Evolutionary conservation across 2,888 invertebrate species (phyloP), one percentile per base, ranked within the genome.

Genomic region (Hanleya hanleyi): DNA sequence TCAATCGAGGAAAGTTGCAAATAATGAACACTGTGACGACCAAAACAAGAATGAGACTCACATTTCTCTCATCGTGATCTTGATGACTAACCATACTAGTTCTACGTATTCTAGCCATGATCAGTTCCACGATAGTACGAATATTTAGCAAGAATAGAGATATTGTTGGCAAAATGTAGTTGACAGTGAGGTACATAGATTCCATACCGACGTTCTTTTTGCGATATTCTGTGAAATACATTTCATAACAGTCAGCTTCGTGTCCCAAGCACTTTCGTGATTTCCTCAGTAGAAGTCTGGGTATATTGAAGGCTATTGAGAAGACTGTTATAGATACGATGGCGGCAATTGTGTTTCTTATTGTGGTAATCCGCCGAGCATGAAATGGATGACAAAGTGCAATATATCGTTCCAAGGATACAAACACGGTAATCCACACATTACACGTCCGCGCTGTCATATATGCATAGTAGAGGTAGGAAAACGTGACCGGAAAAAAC

Each of bases 1-100:
- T 77, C 22, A 87, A 78, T 33, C 86, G 86, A 0, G 88, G 88
- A 4, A 86, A 86, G 75, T 88, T 88, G 76, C 89, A 89, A 38
- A 86, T 80, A 64, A 89, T 83, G 76, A 89, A 89, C n/a, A 87
- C 85, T 22, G 88, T 81, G 64, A 89, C 87, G 66, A 89, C 85
- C 22, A 88, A 77, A 22, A 89, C 83, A 26, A 89, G 78, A 57
- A 87, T 85, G 36, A 88, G 80, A 50, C 86, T 86, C 64, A 88
- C 82, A 69, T 86, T 86, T 4, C 86, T 83, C 75, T 88, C 88
- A 38, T 77, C 76, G 65, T 86, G 84, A n/a, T 82, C 82, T 57
- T 84, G 83, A n/a, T n/a, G n/a, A n/a, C n/a, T n/a, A 51, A 84
- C 82, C 67, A 84, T 85, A 26, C 82, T 77, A 22, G 85, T 84